Conservation (phyloP, 2,113 vertebrate species). For the Centropus bengalensis region DNA sequence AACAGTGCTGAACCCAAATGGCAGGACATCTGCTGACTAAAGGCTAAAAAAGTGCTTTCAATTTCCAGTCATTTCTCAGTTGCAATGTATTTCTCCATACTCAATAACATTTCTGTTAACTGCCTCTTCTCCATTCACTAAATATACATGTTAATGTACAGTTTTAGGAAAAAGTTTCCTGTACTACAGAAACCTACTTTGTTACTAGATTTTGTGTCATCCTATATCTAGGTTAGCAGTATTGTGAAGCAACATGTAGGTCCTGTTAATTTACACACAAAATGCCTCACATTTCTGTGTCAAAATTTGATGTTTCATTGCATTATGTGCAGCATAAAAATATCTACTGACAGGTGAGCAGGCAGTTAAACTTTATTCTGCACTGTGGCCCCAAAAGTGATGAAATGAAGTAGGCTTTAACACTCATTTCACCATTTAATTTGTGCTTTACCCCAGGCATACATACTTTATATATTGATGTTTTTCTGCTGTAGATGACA, state of each 20-base stretch:
- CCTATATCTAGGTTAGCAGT: background rate
- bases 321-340: background rate
- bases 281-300: background rate
- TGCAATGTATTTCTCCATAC: background rate
- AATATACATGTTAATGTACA: background rate
- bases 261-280: background rate
- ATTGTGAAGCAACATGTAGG: background rate
- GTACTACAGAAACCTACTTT: background rate
- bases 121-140: background rate
- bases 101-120: background rate
- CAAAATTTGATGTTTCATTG: background rate
- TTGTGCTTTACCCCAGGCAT: background rate
- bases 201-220: background rate
- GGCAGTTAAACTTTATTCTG: background rate
- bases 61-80: slow-evolving; percentile 1
- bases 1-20: slow-evolving; percentile 44
- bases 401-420: background rate
- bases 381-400: background rate
- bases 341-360: background rate
- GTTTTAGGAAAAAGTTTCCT: background rate
- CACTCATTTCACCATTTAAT: background rate
- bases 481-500: background rate
- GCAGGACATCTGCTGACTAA: slow-evolving; percentile 57
- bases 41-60: slow-evolving; percentile 12
- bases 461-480: background rate